A percentile compares a stretch with the other conserved stretches of the same genome.
Conservation (phyloP, 2,888 invertebrate species). For the Panzeria rudis region DNA sequence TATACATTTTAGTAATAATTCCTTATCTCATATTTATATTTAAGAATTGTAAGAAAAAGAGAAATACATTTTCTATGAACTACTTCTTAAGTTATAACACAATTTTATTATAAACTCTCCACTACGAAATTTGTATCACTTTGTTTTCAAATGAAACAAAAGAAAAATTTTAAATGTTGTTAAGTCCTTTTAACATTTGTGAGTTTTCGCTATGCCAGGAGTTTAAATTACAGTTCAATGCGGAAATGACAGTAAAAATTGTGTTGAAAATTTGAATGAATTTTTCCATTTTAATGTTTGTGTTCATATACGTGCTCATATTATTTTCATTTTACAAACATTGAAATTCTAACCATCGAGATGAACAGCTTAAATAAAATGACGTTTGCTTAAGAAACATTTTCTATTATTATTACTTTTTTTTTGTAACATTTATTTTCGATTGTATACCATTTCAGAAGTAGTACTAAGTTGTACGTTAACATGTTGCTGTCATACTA, state of each 20-base stretch:
- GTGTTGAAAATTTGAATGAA: conserved; percentile 57
- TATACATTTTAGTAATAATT: too few relatives aligned
- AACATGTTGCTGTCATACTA: background rate
- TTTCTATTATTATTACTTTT: background rate
- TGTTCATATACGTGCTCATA: conserved; percentile 52
- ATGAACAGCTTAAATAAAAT: conserved; percentile 7
- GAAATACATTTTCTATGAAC: too few relatives aligned
- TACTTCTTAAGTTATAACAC: background rate
- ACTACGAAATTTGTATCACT: background rate
- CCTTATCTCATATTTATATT: background rate
- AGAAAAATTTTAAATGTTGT: conserved; percentile 18
- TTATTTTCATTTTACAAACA: conserved; percentile 26
- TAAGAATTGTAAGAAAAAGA: too few relatives aligned
- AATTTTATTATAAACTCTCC: background rate
- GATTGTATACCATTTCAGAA: conserved; percentile 13
- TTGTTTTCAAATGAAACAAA: background rate
- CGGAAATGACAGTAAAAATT: conserved; percentile 58
- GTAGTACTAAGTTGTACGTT: conserved; percentile 24
- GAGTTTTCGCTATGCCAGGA: background rate
- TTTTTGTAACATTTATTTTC: conserved; percentile 11
- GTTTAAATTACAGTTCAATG: conserved; percentile 37
- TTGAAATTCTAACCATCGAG: conserved; percentile 26
- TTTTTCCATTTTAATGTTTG: conserved; percentile 42
- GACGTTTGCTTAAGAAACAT: conserved; percentile 14
- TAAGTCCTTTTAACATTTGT: conserved; percentile 21